Percentiles rank a stretch among this genome's conserved stretches.
Conservation (phyloP, 2,797 vertebrate genomes). For the Eremophila alpestris region DNA sequence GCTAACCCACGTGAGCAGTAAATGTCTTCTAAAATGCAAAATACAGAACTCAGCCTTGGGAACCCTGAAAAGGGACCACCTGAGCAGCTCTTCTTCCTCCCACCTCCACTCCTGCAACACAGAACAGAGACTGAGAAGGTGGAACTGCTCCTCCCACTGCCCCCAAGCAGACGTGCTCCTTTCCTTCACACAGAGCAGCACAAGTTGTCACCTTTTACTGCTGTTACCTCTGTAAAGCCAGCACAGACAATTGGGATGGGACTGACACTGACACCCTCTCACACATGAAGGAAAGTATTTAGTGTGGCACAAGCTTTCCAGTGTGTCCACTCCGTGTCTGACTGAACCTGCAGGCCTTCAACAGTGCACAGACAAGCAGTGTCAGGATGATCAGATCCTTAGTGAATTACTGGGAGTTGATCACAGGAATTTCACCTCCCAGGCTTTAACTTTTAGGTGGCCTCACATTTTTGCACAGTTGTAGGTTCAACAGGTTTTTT, state of each 20-base stretch:
- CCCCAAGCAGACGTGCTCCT: background rate
- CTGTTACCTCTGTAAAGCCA: background rate
- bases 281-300: background rate
- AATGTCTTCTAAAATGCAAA: background rate
- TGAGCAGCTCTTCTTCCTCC: background rate
- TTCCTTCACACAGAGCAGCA: background rate
- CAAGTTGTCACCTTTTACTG: background rate
- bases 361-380: background rate
- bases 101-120: background rate
- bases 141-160: background rate
- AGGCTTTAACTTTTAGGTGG: background rate
- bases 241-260: background rate
- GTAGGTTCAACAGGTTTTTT: background rate
- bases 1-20: background rate
- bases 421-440: background rate
- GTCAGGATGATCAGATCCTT: background rate
- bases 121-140: background rate
- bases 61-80: background rate
- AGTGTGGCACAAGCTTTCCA: background rate
- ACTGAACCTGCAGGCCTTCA: background rate
- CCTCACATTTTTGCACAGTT: background rate
- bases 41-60: background rate
- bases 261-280: background rate
- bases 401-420: background rate
- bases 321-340: fast-evolving